Base-by-base conservation (phyloP, 1,140 invertebrate genomes). In the Macrobrachium rosenbergii region DNA sequence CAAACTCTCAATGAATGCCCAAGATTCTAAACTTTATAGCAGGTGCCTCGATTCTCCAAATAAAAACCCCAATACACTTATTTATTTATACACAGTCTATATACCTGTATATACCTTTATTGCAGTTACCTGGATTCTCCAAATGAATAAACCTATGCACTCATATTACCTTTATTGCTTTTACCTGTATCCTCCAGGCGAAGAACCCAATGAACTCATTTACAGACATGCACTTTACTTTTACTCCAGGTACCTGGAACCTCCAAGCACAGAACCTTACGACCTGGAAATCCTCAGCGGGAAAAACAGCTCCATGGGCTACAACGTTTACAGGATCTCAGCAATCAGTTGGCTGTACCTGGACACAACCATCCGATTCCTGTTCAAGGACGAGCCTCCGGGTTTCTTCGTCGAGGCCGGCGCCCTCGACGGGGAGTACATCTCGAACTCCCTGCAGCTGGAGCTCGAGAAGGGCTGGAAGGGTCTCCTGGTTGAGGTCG, bases 341-440 rank as follows among this genome's bases (percentile, higher is more conserved):
- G 52, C 52, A 8, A 52, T 52, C 52, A 52, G 52, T 12, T 87
- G 82, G 88, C 19, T 19, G 67, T 89, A 79, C 72, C 75, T 88
- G 19, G 60, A 89, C 14, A 37, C 45, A 45, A 76, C 81, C 82
- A 43, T 88, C 10, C 67, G 59, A 77, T 78, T 83, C 80, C 64
- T 89, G 16, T 87, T 87, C 75, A 43, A 28, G 58, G 73, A 67
- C 3, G 72, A 60, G 89, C 76, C 52, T 14, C 60, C 67, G 58
- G 92, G 92, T 11, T 91, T 92, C 86, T 92, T 92, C 79, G 81
- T 92, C 19, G 92, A 92, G 80, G 90, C 90, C 45, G 92, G 92
- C 12, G 92, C 92, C 3, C 84, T 90, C 11, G 91, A 92, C 81
- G 92, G 92, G 2, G 91, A 92, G 82, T 79, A 28, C n/a, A 85